These are phyloP conservation scores for Geococcyx californianus DNA, from an alignment of 2,113 vertebrate species.

Conservation along the genomic window DNA sequence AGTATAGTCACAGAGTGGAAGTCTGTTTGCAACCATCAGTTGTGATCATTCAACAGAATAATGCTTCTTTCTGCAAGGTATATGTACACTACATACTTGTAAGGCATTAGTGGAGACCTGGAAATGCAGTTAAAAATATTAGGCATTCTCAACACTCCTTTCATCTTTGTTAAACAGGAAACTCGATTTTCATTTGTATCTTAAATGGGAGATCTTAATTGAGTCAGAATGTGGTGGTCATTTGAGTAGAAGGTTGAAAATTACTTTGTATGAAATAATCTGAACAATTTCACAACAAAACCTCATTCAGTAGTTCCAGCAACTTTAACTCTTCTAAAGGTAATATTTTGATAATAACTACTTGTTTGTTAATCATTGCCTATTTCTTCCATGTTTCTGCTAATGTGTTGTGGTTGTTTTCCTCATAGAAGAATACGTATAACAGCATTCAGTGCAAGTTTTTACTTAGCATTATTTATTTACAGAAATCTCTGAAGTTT, in stretches of 20 bases:
- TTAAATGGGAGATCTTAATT: neutral
- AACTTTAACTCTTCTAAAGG: neutral
- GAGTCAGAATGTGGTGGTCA: too few species aligned
- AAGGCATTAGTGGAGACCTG: neutral
- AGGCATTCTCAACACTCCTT: neutral
- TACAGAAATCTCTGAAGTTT: neutral
- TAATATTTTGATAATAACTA: too few species aligned
- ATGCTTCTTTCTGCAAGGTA: neutral
- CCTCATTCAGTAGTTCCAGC: neutral
- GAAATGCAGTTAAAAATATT: neutral
- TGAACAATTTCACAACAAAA: neutral
- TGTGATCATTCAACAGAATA: neutral
- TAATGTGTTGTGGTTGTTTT: neutral
- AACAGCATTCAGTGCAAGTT: neutral
- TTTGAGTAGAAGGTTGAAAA: neutral
- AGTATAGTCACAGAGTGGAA: neutral
- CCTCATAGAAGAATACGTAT: neutral
- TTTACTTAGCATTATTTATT: neutral
- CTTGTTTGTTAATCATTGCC: too few species aligned
- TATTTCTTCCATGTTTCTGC: neutral
- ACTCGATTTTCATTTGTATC: neutral
- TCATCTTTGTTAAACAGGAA: neutral
- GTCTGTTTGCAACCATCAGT: neutral
- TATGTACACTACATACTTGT: neutral
- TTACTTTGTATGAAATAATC: neutral